Conservation (phyloP, 2,797 vertebrate genomes). For the Melanotaenia pygmaea region DNA sequence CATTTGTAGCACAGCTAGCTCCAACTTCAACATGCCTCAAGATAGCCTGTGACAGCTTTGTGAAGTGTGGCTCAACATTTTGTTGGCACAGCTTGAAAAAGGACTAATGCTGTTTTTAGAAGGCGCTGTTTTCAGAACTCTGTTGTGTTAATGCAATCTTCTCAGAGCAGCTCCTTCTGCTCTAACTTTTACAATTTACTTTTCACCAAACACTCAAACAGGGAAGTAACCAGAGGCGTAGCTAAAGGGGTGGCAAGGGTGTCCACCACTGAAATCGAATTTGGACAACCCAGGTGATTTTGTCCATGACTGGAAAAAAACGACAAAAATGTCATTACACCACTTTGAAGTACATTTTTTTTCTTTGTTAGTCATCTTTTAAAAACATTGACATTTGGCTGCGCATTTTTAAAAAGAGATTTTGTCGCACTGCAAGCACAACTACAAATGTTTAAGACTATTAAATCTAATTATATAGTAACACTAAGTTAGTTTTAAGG, state of each 20-base stretch:
- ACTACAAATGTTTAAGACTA: too few relatives aligned
- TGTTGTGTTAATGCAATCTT: background rate
- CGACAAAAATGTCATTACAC: too few relatives aligned
- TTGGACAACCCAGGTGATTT: background rate
- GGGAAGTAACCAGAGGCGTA: background rate
- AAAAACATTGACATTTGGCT: too few relatives aligned
- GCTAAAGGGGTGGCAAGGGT: background rate
- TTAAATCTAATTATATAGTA: too few relatives aligned
- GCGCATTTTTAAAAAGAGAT: too few relatives aligned
- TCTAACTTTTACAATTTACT: background rate
- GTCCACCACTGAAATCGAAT: too few relatives aligned
- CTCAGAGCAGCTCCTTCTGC: background rate
- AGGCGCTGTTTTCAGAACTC: background rate
- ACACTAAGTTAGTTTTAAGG: too few relatives aligned
- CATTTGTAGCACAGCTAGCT: background rate
- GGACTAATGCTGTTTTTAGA: background rate
- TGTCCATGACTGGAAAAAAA: too few relatives aligned
- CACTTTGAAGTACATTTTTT: too few relatives aligned
- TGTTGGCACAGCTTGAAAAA: background rate
- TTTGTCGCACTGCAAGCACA: too few relatives aligned
- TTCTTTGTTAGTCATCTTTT: too few relatives aligned
- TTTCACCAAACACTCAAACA: constrained; percentile 14
- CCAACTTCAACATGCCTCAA: background rate
- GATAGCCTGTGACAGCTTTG: background rate
- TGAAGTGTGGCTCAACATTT: background rate